phyloP scores from a whole-genome alignment of 2,113 vertebrate genomes.

The Neolamprologus kungweensis region DNA sequence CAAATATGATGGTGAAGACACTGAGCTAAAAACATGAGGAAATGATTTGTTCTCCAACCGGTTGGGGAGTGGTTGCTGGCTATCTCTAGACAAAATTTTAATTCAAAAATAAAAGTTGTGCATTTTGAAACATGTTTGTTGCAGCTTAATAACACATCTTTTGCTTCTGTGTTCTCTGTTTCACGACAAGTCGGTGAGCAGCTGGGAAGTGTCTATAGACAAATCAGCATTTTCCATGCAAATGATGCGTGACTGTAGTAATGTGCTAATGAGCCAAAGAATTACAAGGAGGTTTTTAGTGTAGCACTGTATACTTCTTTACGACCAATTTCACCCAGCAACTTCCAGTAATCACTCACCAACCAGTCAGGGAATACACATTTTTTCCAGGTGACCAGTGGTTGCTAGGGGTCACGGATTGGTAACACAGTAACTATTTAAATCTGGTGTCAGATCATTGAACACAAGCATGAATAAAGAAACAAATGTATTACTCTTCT shows the following conservation, averaged over 20 bases:
- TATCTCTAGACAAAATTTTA: neutral
- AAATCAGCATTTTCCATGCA: neutral
- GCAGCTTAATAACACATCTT: neutral
- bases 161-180: neutral
- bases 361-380: neutral
- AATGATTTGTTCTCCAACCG: neutral
- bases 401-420: neutral
- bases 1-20: neutral
- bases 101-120: neutral
- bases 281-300: neutral
- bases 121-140: neutral
- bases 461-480: neutral
- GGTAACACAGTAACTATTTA: neutral
- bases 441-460: neutral
- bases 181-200: neutral
- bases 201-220: neutral
- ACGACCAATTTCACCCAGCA: neutral
- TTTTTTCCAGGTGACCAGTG: neutral
- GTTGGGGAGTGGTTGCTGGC: neutral
- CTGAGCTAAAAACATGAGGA: neutral
- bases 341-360: neutral
- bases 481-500: neutral
- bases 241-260: neutral
- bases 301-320: neutral
- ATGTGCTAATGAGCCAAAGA: neutral